Evolutionary conservation across 2,888 invertebrate species (phyloP).

Genomic region (Lepidonotus clava): DNA sequence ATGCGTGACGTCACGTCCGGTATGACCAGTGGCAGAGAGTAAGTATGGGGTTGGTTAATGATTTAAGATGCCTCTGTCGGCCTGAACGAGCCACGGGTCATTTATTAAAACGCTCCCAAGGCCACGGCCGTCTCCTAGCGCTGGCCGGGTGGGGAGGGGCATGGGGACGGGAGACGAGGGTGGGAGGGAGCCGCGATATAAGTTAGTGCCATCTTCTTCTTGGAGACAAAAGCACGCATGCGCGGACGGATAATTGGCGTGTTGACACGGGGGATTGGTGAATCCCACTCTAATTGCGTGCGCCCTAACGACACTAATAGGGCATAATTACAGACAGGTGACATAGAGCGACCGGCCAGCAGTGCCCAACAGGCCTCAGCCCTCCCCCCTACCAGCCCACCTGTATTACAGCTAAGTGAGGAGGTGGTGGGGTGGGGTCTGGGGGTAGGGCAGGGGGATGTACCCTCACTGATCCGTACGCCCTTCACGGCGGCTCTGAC

Average conservation of each 20-base stretch:
- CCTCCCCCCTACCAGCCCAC: background rate
- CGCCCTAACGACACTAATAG: conserved; percentile 48
- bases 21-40: no score
- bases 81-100: background rate
- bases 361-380: no score
- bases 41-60: conserved; percentile 37
- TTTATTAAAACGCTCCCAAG: background rate
- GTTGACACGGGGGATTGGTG: background rate
- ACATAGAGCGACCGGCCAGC: conserved; percentile 16
- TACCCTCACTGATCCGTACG: no score
- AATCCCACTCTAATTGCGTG: conserved; percentile 11
- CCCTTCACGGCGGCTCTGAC: no score
- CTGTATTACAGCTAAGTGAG: background rate
- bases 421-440: background rate
- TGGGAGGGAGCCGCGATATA: background rate
- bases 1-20: conserved; percentile 43
- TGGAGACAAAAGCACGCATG: background rate
- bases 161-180: background rate
- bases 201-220: conserved; percentile 6
- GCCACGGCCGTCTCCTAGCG: background rate
- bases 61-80: conserved; percentile 32
- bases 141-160: background rate
- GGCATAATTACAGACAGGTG: conserved; percentile 51
- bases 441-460: background rate
- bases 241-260: background rate